Evolutionary conservation across 2,797 vertebrate species (phyloP).

Genomic region (Myripristis jacobus): DNA sequence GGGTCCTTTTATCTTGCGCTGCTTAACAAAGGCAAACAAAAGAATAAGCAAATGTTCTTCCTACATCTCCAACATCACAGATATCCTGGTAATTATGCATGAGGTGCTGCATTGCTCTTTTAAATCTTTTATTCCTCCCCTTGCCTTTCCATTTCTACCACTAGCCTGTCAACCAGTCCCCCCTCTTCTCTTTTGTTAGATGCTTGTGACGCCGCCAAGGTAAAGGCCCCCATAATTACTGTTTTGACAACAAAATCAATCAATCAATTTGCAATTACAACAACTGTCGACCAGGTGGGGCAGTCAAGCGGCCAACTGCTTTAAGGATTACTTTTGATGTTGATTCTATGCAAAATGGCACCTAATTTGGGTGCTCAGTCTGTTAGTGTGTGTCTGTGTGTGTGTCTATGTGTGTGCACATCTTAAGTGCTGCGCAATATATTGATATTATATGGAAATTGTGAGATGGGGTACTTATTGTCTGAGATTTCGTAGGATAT

Average conservation of each 20-base stretch:
- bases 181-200: conserved; percentile 21
- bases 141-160: neutral
- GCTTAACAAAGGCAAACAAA: conserved; percentile 32
- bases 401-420: conserved; percentile 11
- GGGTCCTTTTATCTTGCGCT: conserved; percentile 19
- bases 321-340: conserved; percentile 50
- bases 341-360: conserved; percentile 62
- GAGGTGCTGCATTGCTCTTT: conserved; percentile 27
- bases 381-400: conserved; percentile 24
- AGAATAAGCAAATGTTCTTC: neutral
- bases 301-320: conserved; percentile 51
- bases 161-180: neutral
- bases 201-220: conserved; percentile 46
- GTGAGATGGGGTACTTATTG: too few species aligned
- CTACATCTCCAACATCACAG: neutral
- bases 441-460: too few species aligned
- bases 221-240: conserved; percentile 57
- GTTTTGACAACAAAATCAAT: conserved; percentile 72
- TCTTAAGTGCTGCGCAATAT: too few species aligned
- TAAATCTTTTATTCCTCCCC: conserved; percentile 8
- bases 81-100: neutral
- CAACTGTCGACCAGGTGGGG: conserved; percentile 56
- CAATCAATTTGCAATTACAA: conserved; percentile 76
- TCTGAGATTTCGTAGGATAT: too few species aligned
- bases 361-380: conserved; percentile 53